phyloP scores from a whole-genome alignment of 2,797 vertebrate species.

The Morus bassanus region DNA sequence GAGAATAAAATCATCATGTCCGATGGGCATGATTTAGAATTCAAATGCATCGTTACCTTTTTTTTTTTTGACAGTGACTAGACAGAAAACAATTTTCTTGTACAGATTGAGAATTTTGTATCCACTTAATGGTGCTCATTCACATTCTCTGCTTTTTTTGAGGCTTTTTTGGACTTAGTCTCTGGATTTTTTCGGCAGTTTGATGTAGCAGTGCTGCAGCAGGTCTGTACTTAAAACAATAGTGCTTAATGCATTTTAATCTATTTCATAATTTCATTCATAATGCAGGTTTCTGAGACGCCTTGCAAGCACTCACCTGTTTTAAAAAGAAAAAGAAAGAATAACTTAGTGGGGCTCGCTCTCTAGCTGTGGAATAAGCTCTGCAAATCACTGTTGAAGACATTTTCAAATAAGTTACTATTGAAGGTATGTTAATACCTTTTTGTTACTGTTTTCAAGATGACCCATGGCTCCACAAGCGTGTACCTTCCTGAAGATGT shows the following conservation, averaged over 20 bases:
- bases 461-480: background rate
- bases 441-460: background rate
- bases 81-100: background rate
- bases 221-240: background rate
- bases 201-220: background rate
- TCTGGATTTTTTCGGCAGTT: background rate
- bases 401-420: background rate
- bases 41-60: background rate
- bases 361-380: background rate
- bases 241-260: conserved; percentile 12
- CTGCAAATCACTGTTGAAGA: background rate
- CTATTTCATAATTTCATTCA: conserved; percentile 4
- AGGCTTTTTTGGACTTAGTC: background rate
- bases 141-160: background rate
- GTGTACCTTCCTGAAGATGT: background rate
- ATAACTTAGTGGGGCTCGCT: background rate
- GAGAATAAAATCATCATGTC: background rate
- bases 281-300: background rate
- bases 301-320: background rate
- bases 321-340: background rate
- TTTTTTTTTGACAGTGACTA: background rate
- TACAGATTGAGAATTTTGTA: background rate
- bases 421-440: background rate
- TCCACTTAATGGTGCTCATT: background rate
- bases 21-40: background rate